Conservation (phyloP, 2,888 invertebrate species). For the Rhorus exstirpatorius region DNA sequence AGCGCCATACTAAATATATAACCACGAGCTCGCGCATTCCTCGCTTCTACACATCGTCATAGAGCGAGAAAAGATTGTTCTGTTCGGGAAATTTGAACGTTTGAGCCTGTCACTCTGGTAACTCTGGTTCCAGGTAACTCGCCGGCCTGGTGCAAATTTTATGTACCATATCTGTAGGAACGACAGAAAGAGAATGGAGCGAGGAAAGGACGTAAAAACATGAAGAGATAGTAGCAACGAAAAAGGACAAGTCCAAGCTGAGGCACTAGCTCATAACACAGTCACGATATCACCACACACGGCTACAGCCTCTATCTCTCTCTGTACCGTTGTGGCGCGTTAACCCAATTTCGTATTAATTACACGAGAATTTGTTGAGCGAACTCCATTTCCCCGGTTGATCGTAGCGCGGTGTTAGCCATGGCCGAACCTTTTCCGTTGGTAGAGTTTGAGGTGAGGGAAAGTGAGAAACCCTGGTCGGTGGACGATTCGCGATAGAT, state of each 20-base stretch:
- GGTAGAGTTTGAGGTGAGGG: slow-evolving; percentile 28
- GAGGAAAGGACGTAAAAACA: not conserved
- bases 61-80: slow-evolving; percentile 72
- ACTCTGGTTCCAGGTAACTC: slow-evolving; percentile 66
- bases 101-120: slow-evolving; percentile 40
- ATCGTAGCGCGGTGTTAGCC: slow-evolving; percentile 71
- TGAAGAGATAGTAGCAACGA: not conserved
- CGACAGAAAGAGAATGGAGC: not conserved
- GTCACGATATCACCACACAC: slow-evolving; percentile 10
- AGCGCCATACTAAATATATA: slow-evolving; percentile 17
- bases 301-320: too few relatives aligned
- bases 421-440: slow-evolving; percentile 59
- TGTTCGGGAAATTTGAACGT: too few relatives aligned
- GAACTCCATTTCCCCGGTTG: slow-evolving; percentile 66
- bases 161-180: not conserved
- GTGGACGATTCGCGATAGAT: slow-evolving; percentile 37
- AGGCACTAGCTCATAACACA: slow-evolving; percentile 34
- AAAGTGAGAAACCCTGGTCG: slow-evolving; percentile 4
- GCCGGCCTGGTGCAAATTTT: slow-evolving; percentile 45
- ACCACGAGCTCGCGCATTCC: slow-evolving; percentile 17
- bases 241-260: slow-evolving; percentile 20
- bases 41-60: slow-evolving; percentile 46
- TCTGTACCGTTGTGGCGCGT: slow-evolving; percentile 58
- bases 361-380: slow-evolving; percentile 78
- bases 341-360: slow-evolving; percentile 80